Conservation (phyloP, 2,888 invertebrate genomes). For the Clostera curtula region DNA sequence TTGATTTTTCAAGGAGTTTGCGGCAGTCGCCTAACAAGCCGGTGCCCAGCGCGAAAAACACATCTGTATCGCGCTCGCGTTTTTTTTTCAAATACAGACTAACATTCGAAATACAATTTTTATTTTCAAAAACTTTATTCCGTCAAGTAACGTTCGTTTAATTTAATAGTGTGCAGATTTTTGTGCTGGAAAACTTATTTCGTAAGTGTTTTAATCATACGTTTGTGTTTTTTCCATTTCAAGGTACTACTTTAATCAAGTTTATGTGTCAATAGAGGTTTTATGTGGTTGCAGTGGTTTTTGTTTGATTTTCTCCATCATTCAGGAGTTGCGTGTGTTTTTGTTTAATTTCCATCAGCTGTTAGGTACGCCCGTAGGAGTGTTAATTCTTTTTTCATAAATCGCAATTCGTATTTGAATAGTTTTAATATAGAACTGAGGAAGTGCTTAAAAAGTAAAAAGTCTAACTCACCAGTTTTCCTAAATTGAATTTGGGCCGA, state of each 20-base stretch:
- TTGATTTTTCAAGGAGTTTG: constrained; percentile 69
- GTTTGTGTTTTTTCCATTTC: constrained; percentile 31
- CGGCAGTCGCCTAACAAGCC: constrained; percentile 67
- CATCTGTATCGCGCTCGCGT: constrained; percentile 57
- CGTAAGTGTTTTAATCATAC: constrained; percentile 50
- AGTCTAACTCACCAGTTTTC: constrained; percentile 44
- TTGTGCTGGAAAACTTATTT: constrained; percentile 52
- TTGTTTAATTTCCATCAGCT: constrained; percentile 46
- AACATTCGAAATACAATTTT: constrained; percentile 34
- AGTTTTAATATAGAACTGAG: no score
- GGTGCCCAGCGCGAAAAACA: constrained; percentile 69
- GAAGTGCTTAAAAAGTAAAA: constrained; percentile 3
- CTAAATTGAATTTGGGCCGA: constrained; percentile 37
- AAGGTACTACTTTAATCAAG: constrained; percentile 42
- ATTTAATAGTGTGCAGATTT: constrained; percentile 40
- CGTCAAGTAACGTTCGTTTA: constrained; percentile 17
- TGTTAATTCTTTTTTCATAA: neutral
- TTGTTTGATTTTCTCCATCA: constrained; percentile 12
- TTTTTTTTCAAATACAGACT: constrained; percentile 41
- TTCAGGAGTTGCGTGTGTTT: constrained; percentile 8
- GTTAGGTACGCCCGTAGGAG: constrained; percentile 36
- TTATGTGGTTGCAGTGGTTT: constrained; percentile 17
- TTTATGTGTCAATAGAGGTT: constrained; percentile 31
- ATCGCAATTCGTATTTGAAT: neutral
- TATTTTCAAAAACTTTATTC: constrained; percentile 12